Conservation (phyloP, 2,797 vertebrate species). For the Pogoniulus pusillus region DNA sequence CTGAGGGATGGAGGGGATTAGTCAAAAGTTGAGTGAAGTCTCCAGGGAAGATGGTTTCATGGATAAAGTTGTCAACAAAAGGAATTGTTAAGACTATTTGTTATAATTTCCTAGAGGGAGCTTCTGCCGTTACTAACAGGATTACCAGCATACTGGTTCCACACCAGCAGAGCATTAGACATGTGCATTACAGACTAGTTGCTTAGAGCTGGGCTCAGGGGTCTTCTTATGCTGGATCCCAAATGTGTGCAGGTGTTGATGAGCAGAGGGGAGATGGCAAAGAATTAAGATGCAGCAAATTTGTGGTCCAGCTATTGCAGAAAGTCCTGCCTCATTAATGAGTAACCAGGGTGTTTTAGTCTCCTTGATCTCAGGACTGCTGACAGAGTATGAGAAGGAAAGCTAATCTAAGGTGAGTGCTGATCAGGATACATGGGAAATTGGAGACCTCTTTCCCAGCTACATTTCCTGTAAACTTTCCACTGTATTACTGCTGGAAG, state of each 20-base stretch:
- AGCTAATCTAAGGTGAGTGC: conserved; percentile 12
- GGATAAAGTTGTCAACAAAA: conserved; percentile 76
- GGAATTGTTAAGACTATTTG: conserved; percentile 71
- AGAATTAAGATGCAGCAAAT: conserved; percentile 28
- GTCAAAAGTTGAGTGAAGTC: conserved; percentile 70
- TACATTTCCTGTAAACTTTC: background rate
- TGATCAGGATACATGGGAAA: background rate
- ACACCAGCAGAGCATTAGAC: conserved; percentile 52
- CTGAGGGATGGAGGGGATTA: conserved; percentile 71
- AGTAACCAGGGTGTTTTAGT: conserved; percentile 32
- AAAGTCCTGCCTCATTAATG: conserved; percentile 7
- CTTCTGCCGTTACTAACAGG: conserved; percentile 65
- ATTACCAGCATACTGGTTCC: conserved; percentile 62
- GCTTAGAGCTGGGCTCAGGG: conserved; percentile 54
- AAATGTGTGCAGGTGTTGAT: conserved; percentile 50
- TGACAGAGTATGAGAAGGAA: conserved; percentile 39
- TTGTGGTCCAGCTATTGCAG: conserved; percentile 32
- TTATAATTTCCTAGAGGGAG: conserved; percentile 61
- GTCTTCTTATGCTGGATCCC: conserved; percentile 27
- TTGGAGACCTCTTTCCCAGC: background rate
- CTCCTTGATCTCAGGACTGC: conserved; percentile 31
- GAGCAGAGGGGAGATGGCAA: conserved; percentile 31
- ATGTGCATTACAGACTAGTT: conserved; percentile 37
- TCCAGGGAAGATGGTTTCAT: conserved; percentile 72
- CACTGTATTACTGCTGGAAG: conserved; percentile 11